phyloP scores from a whole-genome alignment of 1,140 invertebrate species.

The Probaryconus sp. region DNA sequence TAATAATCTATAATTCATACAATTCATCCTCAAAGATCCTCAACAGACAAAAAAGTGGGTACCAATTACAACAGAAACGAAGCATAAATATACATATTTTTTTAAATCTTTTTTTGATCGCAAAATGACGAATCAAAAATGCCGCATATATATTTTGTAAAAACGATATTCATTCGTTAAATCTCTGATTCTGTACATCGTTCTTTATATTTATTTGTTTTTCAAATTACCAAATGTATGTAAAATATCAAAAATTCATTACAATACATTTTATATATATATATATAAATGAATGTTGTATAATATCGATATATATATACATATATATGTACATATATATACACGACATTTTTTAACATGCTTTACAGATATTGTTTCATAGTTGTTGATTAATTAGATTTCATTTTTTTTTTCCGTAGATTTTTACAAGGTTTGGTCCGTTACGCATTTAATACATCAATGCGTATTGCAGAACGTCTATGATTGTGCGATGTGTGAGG shows the following conservation, averaged over 20 bases:
- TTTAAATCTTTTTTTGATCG: conserved; percentile 6
- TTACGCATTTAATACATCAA: conserved; percentile 12
- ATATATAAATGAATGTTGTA: conserved; percentile 41
- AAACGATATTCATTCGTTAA: conserved; percentile 36
- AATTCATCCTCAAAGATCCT: too few relatives aligned
- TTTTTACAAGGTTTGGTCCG: conserved; percentile 32
- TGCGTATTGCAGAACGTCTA: conserved; percentile 3
- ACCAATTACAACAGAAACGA: background rate
- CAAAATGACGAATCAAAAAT: conserved; percentile 47
- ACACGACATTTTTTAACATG: conserved; percentile 50
- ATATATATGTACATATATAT: conserved; percentile 45
- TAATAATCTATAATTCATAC: too few relatives aligned
- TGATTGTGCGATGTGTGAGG: conserved; percentile 36
- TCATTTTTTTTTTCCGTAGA: conserved; percentile 2
- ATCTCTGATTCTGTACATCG: conserved; percentile 35
- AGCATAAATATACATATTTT: too few relatives aligned
- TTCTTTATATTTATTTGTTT: conserved; percentile 18
- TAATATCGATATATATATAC: conserved; percentile 51
- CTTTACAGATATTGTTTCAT: conserved; percentile 18
- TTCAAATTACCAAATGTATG: conserved; percentile 50
- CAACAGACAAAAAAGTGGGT: too few relatives aligned
- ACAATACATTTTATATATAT: conserved; percentile 20
- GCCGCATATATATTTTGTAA: conserved; percentile 50
- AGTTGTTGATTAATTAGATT: background rate
- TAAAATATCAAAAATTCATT: conserved; percentile 56